A percentile compares a stretch with the other conserved stretches of the same genome.
Conservation (phyloP, 2,113 vertebrate genomes). For the Nanorana parkeri region DNA sequence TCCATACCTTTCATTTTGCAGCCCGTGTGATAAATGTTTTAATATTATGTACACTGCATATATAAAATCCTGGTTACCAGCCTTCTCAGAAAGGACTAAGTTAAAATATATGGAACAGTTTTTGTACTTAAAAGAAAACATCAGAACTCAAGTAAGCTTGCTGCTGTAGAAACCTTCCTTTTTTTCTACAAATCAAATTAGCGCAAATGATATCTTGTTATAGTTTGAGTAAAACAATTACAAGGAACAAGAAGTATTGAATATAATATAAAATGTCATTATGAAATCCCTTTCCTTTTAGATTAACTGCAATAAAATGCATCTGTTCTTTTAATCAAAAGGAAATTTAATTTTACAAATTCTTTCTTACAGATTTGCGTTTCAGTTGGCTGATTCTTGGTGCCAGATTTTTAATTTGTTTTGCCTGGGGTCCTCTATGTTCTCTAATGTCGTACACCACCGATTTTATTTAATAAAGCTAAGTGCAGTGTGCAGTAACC, state of each 20-base stretch:
- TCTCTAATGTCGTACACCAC: not conserved
- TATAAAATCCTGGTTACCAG: not conserved
- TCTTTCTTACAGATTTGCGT: not conserved
- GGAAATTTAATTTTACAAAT: not conserved
- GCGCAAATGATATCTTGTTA: not conserved
- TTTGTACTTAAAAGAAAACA: not conserved
- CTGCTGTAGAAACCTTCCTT: not conserved
- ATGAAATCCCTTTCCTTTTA: not conserved
- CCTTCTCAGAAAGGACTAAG: not conserved
- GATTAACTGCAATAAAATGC: not conserved
- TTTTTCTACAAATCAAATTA: not conserved
- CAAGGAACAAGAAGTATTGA: not conserved
- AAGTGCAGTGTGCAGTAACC: too few relatives aligned
- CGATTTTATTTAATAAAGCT: too few relatives aligned
- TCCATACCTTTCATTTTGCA: not conserved
- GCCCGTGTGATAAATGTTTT: not conserved
- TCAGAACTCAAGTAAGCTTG: not conserved
- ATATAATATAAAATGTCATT: not conserved
- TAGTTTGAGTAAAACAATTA: not conserved
- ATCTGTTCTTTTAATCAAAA: not conserved
- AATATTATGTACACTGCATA: not conserved
- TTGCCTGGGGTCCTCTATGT: not conserved
- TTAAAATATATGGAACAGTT: slow-evolving; percentile 1
- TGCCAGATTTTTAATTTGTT: slow-evolving; percentile 3
- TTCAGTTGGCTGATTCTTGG: not conserved